These are phyloP conservation scores for Drosophila watanabei DNA, from an alignment of 1,140 invertebrate species.

Conservation along the genomic window DNA sequence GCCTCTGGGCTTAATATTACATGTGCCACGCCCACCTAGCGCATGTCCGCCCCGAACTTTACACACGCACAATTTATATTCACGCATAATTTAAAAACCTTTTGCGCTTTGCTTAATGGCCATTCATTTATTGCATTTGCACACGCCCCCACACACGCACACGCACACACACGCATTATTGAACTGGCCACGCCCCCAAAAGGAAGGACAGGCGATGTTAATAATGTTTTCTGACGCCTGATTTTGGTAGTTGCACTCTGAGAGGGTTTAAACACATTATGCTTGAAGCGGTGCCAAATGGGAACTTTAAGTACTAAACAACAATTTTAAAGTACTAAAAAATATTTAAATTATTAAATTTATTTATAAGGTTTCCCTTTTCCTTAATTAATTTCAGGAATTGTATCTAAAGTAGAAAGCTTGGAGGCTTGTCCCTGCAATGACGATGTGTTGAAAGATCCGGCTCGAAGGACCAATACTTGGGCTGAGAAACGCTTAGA, in stretches of 20 bases:
- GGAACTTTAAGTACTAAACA: background rate
- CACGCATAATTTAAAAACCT: constrained; percentile 65
- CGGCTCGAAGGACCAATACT: background rate
- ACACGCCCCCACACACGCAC: constrained; percentile 31
- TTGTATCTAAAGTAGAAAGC: too few relatives aligned
- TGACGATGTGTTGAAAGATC: background rate
- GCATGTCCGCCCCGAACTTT: constrained; percentile 11
- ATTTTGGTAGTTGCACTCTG: constrained; percentile 20
- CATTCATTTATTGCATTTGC: constrained; percentile 71
- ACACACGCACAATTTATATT: constrained; percentile 44
- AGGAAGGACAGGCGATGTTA: constrained; percentile 23
- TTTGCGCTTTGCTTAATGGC: constrained; percentile 65
- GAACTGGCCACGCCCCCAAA: constrained; percentile 35
- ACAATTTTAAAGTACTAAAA: background rate
- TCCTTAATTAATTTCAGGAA: too few relatives aligned
- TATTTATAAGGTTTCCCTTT: background rate
- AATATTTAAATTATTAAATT: background rate
- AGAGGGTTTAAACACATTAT: constrained; percentile 7
- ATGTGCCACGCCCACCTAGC: constrained; percentile 34
- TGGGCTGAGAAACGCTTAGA: too few relatives aligned
- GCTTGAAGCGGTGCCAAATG: background rate
- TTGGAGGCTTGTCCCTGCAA: too few relatives aligned
- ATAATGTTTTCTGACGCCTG: constrained; percentile 31
- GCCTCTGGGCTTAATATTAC: constrained; percentile 40
- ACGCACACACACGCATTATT: constrained; percentile 6